These are phyloP conservation scores for Kobus ellipsiprymnus DNA, from an alignment of 2,113 vertebrate species.

Conservation along the genomic window DNA sequence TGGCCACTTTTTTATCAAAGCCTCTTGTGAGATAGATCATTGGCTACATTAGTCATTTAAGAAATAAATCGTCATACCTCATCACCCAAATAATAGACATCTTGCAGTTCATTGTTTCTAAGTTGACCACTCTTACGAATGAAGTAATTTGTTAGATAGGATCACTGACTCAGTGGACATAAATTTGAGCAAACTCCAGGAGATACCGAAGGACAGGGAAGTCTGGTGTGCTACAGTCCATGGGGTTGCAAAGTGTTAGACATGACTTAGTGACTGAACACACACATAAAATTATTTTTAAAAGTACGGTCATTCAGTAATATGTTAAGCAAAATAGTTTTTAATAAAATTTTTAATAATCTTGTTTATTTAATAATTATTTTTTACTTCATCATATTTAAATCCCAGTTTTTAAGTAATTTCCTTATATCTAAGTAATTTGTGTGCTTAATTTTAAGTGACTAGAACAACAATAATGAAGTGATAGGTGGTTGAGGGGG, in stretches of 20 bases:
- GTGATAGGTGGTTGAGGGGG: background rate
- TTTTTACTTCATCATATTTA: constrained; percentile 24
- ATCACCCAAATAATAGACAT: background rate
- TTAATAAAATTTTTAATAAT: background rate
- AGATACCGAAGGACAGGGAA: background rate
- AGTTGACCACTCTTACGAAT: background rate
- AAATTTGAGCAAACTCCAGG: background rate
- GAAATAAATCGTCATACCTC: background rate
- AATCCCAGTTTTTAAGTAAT: constrained; percentile 18
- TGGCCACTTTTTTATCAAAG: background rate
- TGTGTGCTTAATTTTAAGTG: constrained; percentile 17
- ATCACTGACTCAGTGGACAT: background rate
- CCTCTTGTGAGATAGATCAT: background rate
- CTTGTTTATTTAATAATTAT: background rate
- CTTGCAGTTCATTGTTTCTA: constrained; percentile 17
- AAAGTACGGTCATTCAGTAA: background rate
- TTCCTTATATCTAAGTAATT: background rate
- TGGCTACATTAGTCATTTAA: background rate
- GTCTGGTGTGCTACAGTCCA: background rate
- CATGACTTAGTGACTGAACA: background rate
- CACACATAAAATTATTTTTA: background rate
- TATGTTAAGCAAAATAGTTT: background rate
- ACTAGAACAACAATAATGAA: background rate
- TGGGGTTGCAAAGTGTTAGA: background rate
- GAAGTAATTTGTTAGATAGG: background rate